These are phyloP conservation scores for Cheilosia urbana DNA, from an alignment of 2,888 invertebrate species.

Conservation along the genomic window DNA sequence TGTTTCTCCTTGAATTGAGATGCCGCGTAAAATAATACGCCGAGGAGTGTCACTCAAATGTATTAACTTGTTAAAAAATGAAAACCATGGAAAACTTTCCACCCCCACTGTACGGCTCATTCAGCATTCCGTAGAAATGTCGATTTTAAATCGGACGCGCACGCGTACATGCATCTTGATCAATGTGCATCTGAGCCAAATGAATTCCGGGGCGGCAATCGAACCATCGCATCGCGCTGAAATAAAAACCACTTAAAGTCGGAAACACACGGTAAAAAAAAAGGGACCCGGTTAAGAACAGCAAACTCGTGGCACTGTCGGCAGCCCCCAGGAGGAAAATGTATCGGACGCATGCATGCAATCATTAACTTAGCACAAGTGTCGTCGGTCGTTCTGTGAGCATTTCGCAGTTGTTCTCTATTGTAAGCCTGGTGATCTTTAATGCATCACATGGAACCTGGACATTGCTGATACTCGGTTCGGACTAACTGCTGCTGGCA, in stretches of 20 bases:
- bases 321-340: conserved; percentile 35
- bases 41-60: background rate
- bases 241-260: conserved; percentile 67
- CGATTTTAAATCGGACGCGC: conserved; percentile 69
- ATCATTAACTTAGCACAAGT: conserved; percentile 71
- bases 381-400: conserved; percentile 65
- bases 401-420: conserved; percentile 60
- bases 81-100: conserved; percentile 3
- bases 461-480: conserved; percentile 16
- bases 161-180: conserved; percentile 73
- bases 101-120: conserved; percentile 33
- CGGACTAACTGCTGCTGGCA: conserved; percentile 16
- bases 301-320: conserved; percentile 58
- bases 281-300: conserved; percentile 42
- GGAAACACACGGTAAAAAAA: conserved; percentile 15
- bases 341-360: conserved; percentile 45
- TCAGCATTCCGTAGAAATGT: conserved; percentile 60
- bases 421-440: conserved; percentile 67
- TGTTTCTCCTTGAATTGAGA: no score
- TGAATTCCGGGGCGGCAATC: conserved; percentile 67
- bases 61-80: background rate
- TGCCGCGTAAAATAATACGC: no score
- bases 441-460: conserved; percentile 64
- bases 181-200: conserved; percentile 70
- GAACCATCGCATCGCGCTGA: conserved; percentile 42